Base-by-base conservation (phyloP, 2,797 vertebrate species). In the Silurus aristotelis region DNA sequence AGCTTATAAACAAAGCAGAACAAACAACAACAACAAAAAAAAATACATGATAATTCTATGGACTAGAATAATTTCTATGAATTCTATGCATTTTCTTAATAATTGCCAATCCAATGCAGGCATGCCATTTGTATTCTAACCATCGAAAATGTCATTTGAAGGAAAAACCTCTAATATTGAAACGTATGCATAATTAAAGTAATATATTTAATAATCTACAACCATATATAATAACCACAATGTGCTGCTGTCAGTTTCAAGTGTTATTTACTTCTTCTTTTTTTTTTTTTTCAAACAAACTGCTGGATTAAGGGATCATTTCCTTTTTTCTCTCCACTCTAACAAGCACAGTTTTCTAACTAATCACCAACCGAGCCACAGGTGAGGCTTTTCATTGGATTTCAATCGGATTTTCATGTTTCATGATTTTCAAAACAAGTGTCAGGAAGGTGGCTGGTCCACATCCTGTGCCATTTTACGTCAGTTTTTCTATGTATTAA, bases 381-480 rank as follows among this genome's bases (percentile, higher is more conserved):
- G 75, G 4, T 77, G 8, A 38, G 56, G 27, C 19, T 60, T 77
- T 68, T 31, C 5, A 27, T 66, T 66, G 0, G 3, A 15, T 10
- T 72, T 77, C 66, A 20, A 8, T 7, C 27, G 17, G 12, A 22
- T 22, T 31, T 84, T 79, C 25, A 19, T 60, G 38, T 38, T 38
- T 38, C 38, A 27, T 63, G 48, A 8, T 70, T 67, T 84, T 25
- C 3, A 52, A 72, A 46, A 58, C 25, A 56, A 52, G 15, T 66
- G 48, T 67, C 25, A 58, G 71, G 71, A 82, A 58, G 63, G 78
- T 80, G 84, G 84, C 84, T 85, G 70, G 78, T 82, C 52, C 63
- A 17, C 71, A 77, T 82, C 70, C 60, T 82, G 68, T 63, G 56
- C 56, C n/a, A 38, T 75, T 66, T 55, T 38, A 73, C 20, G 31